Conservation (phyloP, 1,140 invertebrate species). For the Steinernema khuongi region DNA sequence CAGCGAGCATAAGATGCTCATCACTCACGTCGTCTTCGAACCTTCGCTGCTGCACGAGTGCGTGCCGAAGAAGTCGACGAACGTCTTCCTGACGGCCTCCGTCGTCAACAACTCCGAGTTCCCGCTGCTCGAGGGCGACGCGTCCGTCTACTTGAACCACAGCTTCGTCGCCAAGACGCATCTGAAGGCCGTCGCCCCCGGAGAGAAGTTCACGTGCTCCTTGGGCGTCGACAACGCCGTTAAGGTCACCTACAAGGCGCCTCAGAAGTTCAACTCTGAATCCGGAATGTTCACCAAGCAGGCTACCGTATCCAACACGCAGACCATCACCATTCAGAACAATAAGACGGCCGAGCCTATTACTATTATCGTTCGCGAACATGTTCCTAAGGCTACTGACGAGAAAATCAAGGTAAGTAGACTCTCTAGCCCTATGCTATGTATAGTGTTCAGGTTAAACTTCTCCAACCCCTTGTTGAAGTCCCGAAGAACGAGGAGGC, state of each 20-base stretch:
- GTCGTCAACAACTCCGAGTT: conserved; percentile 59
- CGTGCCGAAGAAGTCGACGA: conserved; percentile 57
- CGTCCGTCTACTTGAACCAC: conserved; percentile 61
- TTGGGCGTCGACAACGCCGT: conserved; percentile 61
- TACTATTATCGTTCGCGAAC: conserved; percentile 57
- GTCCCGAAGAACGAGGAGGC: too few species aligned
- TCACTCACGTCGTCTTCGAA: conserved; percentile 45
- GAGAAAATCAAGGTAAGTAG: conserved; percentile 61
- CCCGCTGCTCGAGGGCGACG: conserved; percentile 58
- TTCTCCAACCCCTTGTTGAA: too few species aligned
- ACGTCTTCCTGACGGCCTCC: conserved; percentile 60
- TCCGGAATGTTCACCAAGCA: conserved; percentile 51
- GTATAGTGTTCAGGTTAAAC: too few species aligned
- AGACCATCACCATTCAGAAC: conserved; percentile 60
- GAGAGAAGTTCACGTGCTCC: conserved; percentile 60
- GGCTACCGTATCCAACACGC: conserved; percentile 47
- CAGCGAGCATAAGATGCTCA: neutral
- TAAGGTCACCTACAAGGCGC: conserved; percentile 60
- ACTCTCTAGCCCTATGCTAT: conserved; percentile 17
- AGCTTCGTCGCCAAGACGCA: conserved; percentile 61
- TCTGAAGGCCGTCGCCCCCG: conserved; percentile 56
- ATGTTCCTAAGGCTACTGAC: conserved; percentile 59
- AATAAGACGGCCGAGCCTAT: conserved; percentile 50
- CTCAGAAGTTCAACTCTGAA: conserved; percentile 46
- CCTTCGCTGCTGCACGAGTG: conserved; percentile 58